Conservation (phyloP, 37 sponge, comb jelly and placozoan species). For the Oscarella lobularis region DNA sequence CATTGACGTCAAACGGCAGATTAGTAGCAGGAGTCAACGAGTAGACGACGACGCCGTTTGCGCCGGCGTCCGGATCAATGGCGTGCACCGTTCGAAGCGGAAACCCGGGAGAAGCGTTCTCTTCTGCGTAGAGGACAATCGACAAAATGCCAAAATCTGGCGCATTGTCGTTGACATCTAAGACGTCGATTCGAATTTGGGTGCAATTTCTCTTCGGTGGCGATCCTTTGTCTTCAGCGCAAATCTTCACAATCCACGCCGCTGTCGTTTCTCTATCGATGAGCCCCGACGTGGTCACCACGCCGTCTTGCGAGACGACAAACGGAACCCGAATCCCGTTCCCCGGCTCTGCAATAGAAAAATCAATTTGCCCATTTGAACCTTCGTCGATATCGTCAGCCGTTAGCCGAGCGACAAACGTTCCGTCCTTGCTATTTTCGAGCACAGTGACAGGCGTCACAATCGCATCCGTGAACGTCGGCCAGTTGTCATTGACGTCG, state of each 20-base stretch:
- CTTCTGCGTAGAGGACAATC: neutral
- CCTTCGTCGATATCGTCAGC: neutral
- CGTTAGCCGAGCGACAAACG: too few species aligned
- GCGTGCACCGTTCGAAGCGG: neutral
- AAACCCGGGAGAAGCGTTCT: neutral
- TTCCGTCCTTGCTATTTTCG: neutral
- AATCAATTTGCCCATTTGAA: neutral
- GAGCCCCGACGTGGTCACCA: neutral
- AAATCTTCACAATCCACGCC: neutral
- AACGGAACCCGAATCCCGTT: too few species aligned
- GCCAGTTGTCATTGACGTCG: neutral
- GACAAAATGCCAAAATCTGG: neutral
- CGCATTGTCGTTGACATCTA: neutral
- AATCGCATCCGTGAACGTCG: neutral
- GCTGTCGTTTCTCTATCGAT: neutral
- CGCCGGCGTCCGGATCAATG: neutral
- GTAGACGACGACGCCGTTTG: neutral
- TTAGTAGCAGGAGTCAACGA: neutral
- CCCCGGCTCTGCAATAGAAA: neutral
- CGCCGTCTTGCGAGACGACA: too few species aligned
- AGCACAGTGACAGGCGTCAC: neutral
- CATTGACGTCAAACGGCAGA: conserved; percentile 3
- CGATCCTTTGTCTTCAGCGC: neutral
- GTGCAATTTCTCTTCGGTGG: neutral
- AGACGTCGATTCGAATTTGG: neutral